phyloP scores from a whole-genome alignment of 2,113 vertebrate genomes.

The Pyrgilauda ruficollis region DNA sequence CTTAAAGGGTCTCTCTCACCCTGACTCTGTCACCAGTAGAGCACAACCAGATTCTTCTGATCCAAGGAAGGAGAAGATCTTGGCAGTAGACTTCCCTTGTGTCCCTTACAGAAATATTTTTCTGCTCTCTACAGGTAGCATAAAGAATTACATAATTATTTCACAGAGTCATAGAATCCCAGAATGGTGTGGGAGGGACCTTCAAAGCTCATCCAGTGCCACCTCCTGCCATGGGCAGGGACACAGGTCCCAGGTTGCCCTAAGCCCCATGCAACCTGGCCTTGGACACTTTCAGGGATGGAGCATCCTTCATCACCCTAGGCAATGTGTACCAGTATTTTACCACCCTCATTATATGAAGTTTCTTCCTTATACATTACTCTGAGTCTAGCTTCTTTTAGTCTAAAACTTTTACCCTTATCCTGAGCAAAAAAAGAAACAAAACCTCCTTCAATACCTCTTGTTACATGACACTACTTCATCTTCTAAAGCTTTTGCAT shows the following conservation, averaged over 20 bases:
- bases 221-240: neutral
- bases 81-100: neutral
- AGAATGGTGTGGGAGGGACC: neutral
- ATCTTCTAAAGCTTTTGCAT: neutral
- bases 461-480: neutral
- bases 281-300: neutral
- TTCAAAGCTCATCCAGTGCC: neutral
- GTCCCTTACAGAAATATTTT: neutral
- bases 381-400: neutral
- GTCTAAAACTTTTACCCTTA: neutral
- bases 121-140: constrained; percentile 29
- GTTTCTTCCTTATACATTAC: neutral
- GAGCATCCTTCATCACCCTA: neutral
- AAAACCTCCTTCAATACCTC: neutral
- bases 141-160: neutral
- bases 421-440: neutral
- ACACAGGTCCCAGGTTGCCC: neutral
- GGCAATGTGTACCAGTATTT: neutral
- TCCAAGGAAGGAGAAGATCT: neutral
- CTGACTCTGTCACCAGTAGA: neutral
- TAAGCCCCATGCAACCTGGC: rapidly evolving
- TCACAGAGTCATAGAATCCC: neutral
- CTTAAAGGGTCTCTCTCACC: neutral
- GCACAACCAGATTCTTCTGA: neutral
- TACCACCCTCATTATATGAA: neutral